Base-by-base conservation (phyloP, 2,113 vertebrate genomes). In the Sinocyclocheilus rhinocerous region DNA sequence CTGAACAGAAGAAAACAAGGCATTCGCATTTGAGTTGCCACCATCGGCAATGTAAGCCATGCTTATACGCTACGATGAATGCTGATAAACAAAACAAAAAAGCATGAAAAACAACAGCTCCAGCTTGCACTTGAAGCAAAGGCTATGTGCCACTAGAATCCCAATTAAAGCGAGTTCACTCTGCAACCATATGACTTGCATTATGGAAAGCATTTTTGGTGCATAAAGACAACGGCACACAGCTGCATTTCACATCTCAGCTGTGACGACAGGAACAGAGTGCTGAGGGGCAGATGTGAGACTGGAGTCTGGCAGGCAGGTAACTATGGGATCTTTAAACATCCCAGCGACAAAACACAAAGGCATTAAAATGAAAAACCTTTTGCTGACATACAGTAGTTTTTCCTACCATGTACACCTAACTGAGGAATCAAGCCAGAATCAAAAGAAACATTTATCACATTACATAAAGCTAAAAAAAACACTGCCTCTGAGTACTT, bases 281-380 rank as follows among this genome's bases (percentile, higher is more conserved):
- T 29, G 39, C 81, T 39, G 20, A 61, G 75, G 73, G 61, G 45
- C 84, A 84, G 76, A 90, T 72, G 81, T 84, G 86, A 83, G 89
- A 59, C 42, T 15, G 50, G 90, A 89, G 91, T 92, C 88, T 91
- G 90, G 88, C 86, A 91, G 91, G 88, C 86, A 91, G 87, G 92
- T 91, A 89, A 86, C 85, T 81, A 57, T 87, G 86, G 39, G 39
- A 42, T 42, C 39, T 7, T 48, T 83, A 88, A 89, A 86, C 8
- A n/a, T 83, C 81, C 29, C 50, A 81, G 69, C 50, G 78, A 90
- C 88, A 92, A 91, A 87, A 90, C 89, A 77, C 33, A 86, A 90
- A 83, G 85, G 72, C n/a, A 69, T 36, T 87, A 86, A 86, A 88
- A 65, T 55, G 5, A 76, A 86, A 81, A 59, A 86, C 86, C 76